A percentile compares a stretch with the other conserved stretches of the same genome.
These are phyloP conservation scores for Xestia sexstrigata DNA, from an alignment of 2,888 invertebrate species.

Conservation along the genomic window DNA sequence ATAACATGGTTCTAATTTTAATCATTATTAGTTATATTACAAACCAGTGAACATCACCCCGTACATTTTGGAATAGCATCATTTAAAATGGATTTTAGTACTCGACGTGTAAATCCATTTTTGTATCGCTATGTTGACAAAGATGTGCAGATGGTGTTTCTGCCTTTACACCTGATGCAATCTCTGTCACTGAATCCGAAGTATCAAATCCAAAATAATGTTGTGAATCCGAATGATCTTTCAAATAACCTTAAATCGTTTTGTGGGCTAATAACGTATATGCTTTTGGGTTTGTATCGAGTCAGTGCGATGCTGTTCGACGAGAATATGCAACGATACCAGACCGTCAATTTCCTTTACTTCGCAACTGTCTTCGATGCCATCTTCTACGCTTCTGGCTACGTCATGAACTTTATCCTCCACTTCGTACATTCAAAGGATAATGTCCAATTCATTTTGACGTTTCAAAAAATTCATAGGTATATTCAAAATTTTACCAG, in stretches of 20 bases:
- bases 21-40: background rate
- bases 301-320: background rate
- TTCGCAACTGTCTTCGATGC: constrained; percentile 27
- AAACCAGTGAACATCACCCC: background rate
- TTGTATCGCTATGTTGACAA: constrained; percentile 16
- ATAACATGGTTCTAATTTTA: background rate
- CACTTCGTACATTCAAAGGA: constrained; percentile 15
- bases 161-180: constrained; percentile 39
- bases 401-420: constrained; percentile 22
- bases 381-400: constrained; percentile 16
- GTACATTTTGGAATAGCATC: background rate
- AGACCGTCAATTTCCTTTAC: constrained; percentile 24
- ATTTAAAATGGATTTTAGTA: constrained; percentile 12
- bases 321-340: constrained; percentile 17
- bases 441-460: constrained; percentile 43
- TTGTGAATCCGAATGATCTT: constrained; percentile 26
- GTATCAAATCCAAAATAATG: constrained; percentile 30
- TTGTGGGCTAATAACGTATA: constrained; percentile 1
- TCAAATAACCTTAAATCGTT: constrained; percentile 17
- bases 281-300: background rate
- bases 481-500: constrained; percentile 12
- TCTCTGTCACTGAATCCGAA: constrained; percentile 21
- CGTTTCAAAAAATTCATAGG: constrained; percentile 51
- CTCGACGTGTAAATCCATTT: background rate
- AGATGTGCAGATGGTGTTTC: constrained; percentile 35